Base-by-base conservation (phyloP, 2,113 vertebrate genomes). In the Perca schrenkii region DNA sequence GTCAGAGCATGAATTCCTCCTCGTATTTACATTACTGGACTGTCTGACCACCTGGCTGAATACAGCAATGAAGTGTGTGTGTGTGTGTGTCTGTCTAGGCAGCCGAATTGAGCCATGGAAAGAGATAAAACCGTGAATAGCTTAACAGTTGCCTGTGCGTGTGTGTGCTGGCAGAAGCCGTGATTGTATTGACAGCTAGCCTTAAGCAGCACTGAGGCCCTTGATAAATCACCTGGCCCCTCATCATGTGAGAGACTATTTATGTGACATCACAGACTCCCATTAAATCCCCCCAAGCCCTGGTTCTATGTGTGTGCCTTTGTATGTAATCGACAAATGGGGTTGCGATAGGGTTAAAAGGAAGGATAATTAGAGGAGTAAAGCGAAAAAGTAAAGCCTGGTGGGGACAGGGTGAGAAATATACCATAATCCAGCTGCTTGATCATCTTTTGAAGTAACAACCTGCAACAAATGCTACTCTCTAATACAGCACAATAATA, bases 101-200 rank as follows among this genome's bases (percentile, higher is more conserved):
- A 28, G 54, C 31, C 10, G 14, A 82, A 82, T 34, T 68, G 73
- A 78, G 81, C 74, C 12, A 79, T 72, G 49, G 80, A 68, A 50
- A 74, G 19, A 79, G 80, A 87, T 66, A 46, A 69, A 87, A 76
- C 69, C 61, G 49, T 86, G 79, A 88, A 91, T 85, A 83, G 83
- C 77, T 69, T 77, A 57, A 57, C 13, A 17, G 36, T 36, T 68
- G 34, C 15, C 50, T 74, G 79, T 80, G 56, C 72, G 78, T 64
- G 47, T 74, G 28, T 62, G 66, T 62, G 54, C 25, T 72, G 77
- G 69, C 25, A 69, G 57, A 58, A 61, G 77, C 53, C 0, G 22
- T 62, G 75, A 90, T 90, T 84, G 80, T 87, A 88, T 90, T 88
- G 90, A 91, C 81, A 83, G 74, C 74, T 25, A 78, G 72, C 80